Evolutionary conservation across 1,140 invertebrate species (phyloP).

Genomic region (Agraylea sexmaculata): DNA sequence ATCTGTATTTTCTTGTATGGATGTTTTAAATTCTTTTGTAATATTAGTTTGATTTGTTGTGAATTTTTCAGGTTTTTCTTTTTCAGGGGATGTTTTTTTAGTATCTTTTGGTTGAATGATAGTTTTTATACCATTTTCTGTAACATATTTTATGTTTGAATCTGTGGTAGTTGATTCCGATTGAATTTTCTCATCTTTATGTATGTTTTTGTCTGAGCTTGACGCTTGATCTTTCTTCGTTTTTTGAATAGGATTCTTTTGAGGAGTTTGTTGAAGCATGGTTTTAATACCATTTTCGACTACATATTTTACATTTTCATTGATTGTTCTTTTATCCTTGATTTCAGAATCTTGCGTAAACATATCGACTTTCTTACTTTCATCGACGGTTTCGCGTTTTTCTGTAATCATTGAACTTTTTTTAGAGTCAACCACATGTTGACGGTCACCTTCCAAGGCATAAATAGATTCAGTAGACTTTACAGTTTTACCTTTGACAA

Average conservation of each 20-base stretch:
- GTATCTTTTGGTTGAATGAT: conserved; percentile 2
- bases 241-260: too few species aligned
- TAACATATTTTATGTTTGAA: conserved; percentile 4
- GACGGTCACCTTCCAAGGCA: conserved; percentile 33
- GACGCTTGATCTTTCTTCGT: too few species aligned
- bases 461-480: conserved; percentile 32
- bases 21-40: conserved; percentile 20
- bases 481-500: conserved; percentile 28
- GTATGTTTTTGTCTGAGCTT: too few species aligned
- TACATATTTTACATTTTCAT: conserved; percentile 1
- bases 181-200: too few species aligned
- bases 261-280: conserved; percentile 8
- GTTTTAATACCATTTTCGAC: conserved; percentile 14
- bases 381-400: conserved; percentile 30
- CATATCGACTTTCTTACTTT: not conserved
- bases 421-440: conserved; percentile 30
- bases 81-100: conserved; percentile 21
- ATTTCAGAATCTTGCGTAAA: not conserved
- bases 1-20: conserved; percentile 22
- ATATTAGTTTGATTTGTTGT: conserved; percentile 24
- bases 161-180: not conserved
- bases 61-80: conserved; percentile 23
- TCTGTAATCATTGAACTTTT: conserved; percentile 32
- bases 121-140: conserved; percentile 13
- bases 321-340: too few species aligned